These are phyloP conservation scores for Calliopum simillimum DNA, from an alignment of 2,888 invertebrate species.

Conservation along the genomic window DNA sequence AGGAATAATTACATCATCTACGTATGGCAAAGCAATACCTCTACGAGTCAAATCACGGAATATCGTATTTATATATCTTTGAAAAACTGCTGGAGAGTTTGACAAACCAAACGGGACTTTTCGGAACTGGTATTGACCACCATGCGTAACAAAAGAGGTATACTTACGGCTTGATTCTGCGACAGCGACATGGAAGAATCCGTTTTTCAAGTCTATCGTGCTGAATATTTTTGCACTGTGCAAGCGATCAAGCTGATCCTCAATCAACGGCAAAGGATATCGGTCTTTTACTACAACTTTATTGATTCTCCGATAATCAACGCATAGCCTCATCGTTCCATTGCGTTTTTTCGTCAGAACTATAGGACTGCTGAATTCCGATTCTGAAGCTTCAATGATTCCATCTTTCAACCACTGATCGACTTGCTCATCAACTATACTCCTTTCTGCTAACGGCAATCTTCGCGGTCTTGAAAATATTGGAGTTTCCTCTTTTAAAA, in stretches of 20 bases:
- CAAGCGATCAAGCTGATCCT: conserved; percentile 39
- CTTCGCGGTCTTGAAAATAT: conserved; percentile 30
- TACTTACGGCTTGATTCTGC: conserved; percentile 30
- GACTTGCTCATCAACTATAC: conserved; percentile 38
- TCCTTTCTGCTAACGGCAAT: conserved; percentile 26
- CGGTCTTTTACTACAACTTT: conserved; percentile 32
- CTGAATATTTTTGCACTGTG: conserved; percentile 37
- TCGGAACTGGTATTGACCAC: conserved; percentile 53
- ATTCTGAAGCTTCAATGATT: conserved; percentile 37
- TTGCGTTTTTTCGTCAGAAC: conserved; percentile 50
- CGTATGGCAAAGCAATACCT: conserved; percentile 43
- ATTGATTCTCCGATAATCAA: conserved; percentile 25
- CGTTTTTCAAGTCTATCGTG: no score
- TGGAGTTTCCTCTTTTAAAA: conserved; percentile 29
- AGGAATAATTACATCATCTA: conserved; percentile 55
- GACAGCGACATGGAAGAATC: conserved; percentile 41
- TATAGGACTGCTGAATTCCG: conserved; percentile 40
- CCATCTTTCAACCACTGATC: conserved; percentile 42
- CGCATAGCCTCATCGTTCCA: conserved; percentile 20
- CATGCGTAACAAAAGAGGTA: conserved; percentile 51
- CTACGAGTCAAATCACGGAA: conserved; percentile 37
- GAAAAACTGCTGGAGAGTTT: conserved; percentile 52
- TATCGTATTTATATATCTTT: conserved; percentile 46
- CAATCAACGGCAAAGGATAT: conserved; percentile 18
- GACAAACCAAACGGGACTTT: no score